Evolutionary conservation across 2,113 vertebrate species (phyloP).

Genomic region (Gila orcuttii): DNA sequence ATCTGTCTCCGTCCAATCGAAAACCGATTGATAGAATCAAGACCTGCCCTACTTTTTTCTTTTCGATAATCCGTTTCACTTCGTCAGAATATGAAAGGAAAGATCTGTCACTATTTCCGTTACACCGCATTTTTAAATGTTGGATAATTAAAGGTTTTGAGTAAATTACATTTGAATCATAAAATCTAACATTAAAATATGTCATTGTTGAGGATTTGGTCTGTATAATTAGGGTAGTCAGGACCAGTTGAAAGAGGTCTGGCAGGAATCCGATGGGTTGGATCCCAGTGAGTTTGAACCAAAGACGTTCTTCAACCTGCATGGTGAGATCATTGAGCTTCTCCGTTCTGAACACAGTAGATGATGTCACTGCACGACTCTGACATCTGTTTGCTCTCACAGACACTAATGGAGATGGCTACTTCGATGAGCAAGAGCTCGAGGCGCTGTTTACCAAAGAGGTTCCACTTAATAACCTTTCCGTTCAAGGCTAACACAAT

Average conservation of each 20-base stretch:
- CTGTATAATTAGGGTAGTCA: constrained; percentile 85
- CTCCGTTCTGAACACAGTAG: background rate
- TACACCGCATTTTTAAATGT: background rate
- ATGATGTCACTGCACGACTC: background rate
- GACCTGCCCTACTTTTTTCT: background rate
- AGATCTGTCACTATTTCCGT: background rate
- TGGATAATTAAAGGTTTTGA: background rate
- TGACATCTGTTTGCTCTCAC: constrained; percentile 50
- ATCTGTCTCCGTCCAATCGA: background rate
- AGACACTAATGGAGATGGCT: constrained; percentile 92
- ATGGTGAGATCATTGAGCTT: constrained; percentile 78
- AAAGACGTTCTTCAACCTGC: constrained; percentile 95
- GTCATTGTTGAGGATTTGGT: background rate
- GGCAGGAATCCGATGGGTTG: constrained; percentile 90
- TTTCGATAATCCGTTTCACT: background rate
- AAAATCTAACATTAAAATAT: background rate
- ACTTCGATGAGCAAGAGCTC: constrained; percentile 90
- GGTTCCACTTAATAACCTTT: constrained; percentile 70
- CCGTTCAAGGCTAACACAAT: background rate
- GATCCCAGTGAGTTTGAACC: constrained; percentile 91
- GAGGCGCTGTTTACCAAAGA: constrained; percentile 95
- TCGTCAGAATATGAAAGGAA: background rate
- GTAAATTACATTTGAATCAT: background rate
- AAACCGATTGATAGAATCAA: background rate
- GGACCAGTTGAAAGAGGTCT: constrained; percentile 94